Base-by-base conservation (phyloP, 2,888 invertebrate species). In the Cepaea hortensis region DNA sequence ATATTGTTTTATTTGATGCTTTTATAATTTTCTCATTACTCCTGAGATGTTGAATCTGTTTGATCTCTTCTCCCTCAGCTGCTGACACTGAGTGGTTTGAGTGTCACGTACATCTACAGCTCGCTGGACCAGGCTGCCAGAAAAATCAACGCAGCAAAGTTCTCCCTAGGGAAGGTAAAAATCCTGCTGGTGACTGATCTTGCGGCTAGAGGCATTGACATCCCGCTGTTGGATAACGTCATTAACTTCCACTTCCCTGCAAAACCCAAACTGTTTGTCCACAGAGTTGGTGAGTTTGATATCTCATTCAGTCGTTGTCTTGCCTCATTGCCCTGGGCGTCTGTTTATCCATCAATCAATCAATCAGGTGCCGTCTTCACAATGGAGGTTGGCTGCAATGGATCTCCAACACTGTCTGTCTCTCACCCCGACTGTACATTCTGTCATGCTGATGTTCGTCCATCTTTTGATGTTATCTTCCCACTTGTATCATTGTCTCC, bases 171-270 rank as follows among this genome's bases (percentile, higher is more conserved):
- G 90, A 97, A 97, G 95, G 97, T 96, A 1, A 96, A 96, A 48
- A 97, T 98, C 35, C 95, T 99, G 81, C 95, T 99, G 48, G 99
- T 99, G 0, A 99, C 99, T 0, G 99, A 99, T 95, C 97, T 99
- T 1, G 99, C 99, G 0, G 99, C 99, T 0, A 96, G 99, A 93
- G 99, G 99, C 89, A 97, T 99, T 87, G 99, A 99, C 94, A 97
- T 99, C 92, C 99, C 99, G 0, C 96, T 97, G 88, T 95, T 99
- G 90, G 99, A 99, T 93, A 98, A 97, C 90, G 99, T 99, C 68
- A 97, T 99, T 85, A 99, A 99, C 94, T 97, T 97, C 92, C 97
- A 99, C 95, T 99, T 99, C 94, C 99, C 99, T 0, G 97, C 98
- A 0, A 99, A 98, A 94, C 96, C 98, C 0, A 99, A 99, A 95